phyloP scores from a whole-genome alignment of 2,797 vertebrate species.

The Eptatretus atami region DNA sequence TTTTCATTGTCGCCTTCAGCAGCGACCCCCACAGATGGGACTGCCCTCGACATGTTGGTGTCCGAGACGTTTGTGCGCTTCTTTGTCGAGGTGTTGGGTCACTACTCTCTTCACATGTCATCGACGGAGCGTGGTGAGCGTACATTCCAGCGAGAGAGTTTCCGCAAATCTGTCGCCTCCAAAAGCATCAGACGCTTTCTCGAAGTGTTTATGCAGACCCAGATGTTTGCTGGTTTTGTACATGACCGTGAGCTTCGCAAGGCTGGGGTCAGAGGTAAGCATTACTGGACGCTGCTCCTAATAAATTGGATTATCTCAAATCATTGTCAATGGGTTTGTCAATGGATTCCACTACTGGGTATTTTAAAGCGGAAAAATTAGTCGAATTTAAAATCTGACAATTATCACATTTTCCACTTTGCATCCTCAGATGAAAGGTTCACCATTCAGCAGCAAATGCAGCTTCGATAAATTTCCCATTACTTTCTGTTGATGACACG shows the following conservation, averaged over 20 bases:
- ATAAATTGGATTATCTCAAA: no score
- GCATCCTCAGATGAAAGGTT: no score
- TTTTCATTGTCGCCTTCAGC: no score
- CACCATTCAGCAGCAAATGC: no score
- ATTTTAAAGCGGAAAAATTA: no score
- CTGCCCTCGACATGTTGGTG: conserved; percentile 31
- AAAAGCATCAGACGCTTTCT: conserved; percentile 49
- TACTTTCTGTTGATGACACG: no score
- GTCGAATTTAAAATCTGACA: no score
- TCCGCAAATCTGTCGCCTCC: conserved; percentile 51
- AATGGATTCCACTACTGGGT: no score
- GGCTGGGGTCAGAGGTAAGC: conserved; percentile 32
- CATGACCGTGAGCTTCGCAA: conserved; percentile 69
- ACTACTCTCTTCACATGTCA: conserved; percentile 55
- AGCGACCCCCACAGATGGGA: not conserved
- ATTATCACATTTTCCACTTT: no score
- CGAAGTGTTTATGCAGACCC: conserved; percentile 82
- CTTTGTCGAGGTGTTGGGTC: conserved; percentile 71
- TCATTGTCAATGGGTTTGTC: no score
- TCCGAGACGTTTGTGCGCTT: conserved; percentile 72
- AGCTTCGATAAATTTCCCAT: no score
- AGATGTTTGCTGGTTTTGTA: conserved; percentile 92
- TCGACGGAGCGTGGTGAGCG: conserved; percentile 17
- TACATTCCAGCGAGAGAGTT: conserved; percentile 46
- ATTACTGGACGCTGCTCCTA: not conserved